phyloP scores from a whole-genome alignment of 2,113 vertebrate genomes.

The Burhinus oedicnemus region DNA sequence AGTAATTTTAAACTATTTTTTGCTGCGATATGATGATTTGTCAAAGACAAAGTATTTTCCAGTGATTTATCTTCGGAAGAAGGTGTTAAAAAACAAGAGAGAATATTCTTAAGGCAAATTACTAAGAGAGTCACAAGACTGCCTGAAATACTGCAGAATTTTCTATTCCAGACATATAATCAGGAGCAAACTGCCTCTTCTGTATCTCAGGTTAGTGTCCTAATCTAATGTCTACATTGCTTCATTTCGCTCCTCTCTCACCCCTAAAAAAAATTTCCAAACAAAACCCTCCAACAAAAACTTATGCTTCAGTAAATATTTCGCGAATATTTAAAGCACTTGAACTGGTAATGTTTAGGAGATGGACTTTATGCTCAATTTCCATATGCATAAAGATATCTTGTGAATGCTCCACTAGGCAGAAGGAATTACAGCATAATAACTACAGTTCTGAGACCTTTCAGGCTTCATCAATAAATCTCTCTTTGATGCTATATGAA shows the following conservation, averaged over 20 bases:
- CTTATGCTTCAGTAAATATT: not conserved
- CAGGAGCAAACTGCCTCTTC: not conserved
- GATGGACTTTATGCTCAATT: not conserved
- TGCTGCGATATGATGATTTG: not conserved
- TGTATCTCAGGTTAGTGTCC: not conserved
- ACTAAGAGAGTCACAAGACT: not conserved
- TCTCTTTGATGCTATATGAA: conserved; percentile 22
- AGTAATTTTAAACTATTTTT: not conserved
- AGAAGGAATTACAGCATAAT: not conserved
- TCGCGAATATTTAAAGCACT: not conserved
- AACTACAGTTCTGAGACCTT: conserved; percentile 10
- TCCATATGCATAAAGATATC: not conserved
- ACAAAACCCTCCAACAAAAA: not conserved
- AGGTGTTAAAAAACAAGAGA: not conserved
- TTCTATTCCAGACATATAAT: not conserved
- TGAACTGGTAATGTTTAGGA: not conserved
- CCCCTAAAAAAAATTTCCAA: not conserved
- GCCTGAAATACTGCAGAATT: not conserved
- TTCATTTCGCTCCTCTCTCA: not conserved
- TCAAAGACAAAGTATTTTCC: not conserved
- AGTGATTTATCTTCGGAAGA: not conserved
- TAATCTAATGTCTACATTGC: not conserved
- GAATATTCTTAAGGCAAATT: not conserved
- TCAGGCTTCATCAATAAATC: conserved; percentile 36
- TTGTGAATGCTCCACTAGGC: not conserved